Base-by-base conservation (phyloP, 1,140 invertebrate species). In the Orius insidiosus region DNA sequence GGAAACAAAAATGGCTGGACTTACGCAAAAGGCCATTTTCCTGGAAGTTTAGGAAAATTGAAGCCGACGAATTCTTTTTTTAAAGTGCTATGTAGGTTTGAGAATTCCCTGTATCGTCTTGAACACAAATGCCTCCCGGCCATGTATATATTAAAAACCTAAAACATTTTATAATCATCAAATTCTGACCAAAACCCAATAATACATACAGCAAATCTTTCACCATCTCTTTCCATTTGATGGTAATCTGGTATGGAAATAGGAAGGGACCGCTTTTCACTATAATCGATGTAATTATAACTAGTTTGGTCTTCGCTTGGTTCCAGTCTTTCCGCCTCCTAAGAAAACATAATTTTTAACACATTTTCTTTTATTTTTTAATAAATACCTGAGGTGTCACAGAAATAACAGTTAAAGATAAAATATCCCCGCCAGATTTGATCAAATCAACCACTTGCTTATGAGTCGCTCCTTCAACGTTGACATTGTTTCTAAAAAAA, bases 361-460 rank as follows among this genome's bases (percentile, higher is more conserved):
- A 46, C n/a, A 14, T 15, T n/a, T 16, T 2, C 3, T n/a, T 13
- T 8, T 33, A 33, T 33, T 7, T 33, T 33, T 33, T 18, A 48
- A 45, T 19, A 54, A 57, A 60, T 63, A 86, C 84, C 69, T 85
- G 85, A 34, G 77, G 80, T 44, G 88, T 90, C 15, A 96, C 89
- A 46, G 90, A 95, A 52, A 97, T 93, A 13, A 97, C 90, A 8
- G 93, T 96, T 16, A 98, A 70, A 5, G 85, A 89, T 7, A 99
- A 68, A 49, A 86, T 85, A 66, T 98, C 94, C 8, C 94, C 94
- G 1, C 95, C 93, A 9, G 92, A 95, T 63, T 98, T 98, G 49
- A 99, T 99, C 39, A 97, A 70, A 65, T 99, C 95, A 8, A 99
- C 96, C 30, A 99, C 96, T 68, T 98, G 93, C 60, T 95, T 92